These are phyloP conservation scores for Triplophysa bombifrons DNA, from an alignment of 2,797 vertebrate genomes.

Conservation along the genomic window DNA sequence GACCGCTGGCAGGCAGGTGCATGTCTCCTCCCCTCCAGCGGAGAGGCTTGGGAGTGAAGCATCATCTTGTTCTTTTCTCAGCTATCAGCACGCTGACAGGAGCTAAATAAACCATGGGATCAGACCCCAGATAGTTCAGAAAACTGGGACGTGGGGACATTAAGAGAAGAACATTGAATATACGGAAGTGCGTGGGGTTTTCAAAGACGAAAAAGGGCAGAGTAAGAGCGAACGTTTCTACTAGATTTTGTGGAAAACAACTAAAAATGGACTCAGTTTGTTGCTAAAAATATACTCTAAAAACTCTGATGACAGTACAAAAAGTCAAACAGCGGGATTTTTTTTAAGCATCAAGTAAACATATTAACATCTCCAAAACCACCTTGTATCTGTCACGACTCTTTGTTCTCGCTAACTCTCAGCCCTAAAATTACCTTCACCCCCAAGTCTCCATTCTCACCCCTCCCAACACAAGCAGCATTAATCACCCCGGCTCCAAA, in stretches of 20 bases:
- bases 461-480: conserved; percentile 70
- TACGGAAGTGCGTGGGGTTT: not conserved
- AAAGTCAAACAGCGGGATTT: not conserved
- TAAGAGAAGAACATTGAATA: not conserved
- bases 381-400: not conserved
- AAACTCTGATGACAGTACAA: not conserved
- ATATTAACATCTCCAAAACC: not conserved
- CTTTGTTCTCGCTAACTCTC: conserved; percentile 14
- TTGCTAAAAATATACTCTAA: not conserved
- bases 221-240: not conserved
- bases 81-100: conserved; percentile 49
- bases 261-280: not conserved
- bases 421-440: conserved; percentile 29
- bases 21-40: conserved; percentile 46
- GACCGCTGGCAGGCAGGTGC: conserved; percentile 34
- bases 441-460: conserved; percentile 31
- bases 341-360: no score
- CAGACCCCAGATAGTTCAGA: conserved; percentile 33
- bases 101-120: conserved; percentile 57
- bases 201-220: conserved; percentile 27
- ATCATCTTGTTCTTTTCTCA: conserved; percentile 58
- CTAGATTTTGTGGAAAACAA: not conserved
- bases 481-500: conserved; percentile 87
- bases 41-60: conserved; percentile 39
- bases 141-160: conserved; percentile 31